Percentiles rank a stretch among this genome's conserved stretches.
These are phyloP conservation scores for Chironomus striatipennis DNA, from an alignment of 1,140 invertebrate genomes.

Conservation along the genomic window DNA sequence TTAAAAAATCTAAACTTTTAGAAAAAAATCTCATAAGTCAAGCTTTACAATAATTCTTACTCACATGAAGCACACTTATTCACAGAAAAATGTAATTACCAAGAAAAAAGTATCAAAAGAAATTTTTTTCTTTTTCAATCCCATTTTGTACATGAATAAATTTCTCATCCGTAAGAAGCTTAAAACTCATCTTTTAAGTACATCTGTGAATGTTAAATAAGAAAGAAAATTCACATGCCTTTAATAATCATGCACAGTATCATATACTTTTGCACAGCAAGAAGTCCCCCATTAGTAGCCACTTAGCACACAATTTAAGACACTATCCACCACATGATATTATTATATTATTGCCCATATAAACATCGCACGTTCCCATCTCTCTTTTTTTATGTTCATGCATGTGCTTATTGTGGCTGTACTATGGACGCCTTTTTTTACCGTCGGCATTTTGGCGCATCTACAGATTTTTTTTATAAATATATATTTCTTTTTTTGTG, in stretches of 20 bases:
- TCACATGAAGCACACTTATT: no score
- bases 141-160: no score
- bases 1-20: no score
- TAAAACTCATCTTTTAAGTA: no score
- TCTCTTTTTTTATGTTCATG: constrained; percentile 1
- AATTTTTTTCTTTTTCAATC: no score
- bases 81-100: no score
- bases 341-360: not conserved
- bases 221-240: not conserved
- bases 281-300: constrained; percentile 5
- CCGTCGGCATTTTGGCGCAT: constrained; percentile 10
- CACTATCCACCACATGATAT: constrained; percentile 12
- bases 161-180: no score
- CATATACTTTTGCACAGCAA: not conserved
- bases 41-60: no score
- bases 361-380: not conserved
- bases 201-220: no score
- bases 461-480: no score
- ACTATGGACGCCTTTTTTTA: not conserved
- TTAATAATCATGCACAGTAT: not conserved
- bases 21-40: no score
- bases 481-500: not conserved
- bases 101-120: no score
- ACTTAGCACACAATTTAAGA: constrained; percentile 13
- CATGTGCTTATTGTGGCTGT: not conserved